Base-by-base conservation (phyloP, 2,888 invertebrate species). In the Volucella zonaria region DNA sequence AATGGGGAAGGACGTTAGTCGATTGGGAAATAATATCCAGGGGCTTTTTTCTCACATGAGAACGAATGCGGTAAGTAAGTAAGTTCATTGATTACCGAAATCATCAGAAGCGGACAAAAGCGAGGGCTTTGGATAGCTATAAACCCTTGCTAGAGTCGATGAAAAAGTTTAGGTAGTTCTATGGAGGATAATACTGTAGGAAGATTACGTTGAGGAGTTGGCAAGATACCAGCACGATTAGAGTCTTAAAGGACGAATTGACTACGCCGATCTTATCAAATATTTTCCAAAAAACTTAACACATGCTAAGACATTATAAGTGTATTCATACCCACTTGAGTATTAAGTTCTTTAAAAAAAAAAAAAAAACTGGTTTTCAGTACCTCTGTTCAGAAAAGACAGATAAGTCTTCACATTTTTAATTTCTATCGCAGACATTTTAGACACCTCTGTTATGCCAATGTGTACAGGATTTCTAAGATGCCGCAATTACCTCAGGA, bases 141-240 rank as follows among this genome's bases (percentile, higher is more conserved):
- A 45, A 45, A 12, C 42, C 59, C 18, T 52, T 10, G 8, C 23
- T 51, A 8, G 42, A 42, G 14, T 0, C 11, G 8, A 8, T 12
- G 3, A 40, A n/a, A 66, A 12, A 10, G 59, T 59, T 2, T 31
- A 67, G 43, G 12, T 61, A 6, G 45, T 68, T 6, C 15, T 75
- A n/a, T 75, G 66, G 47, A 42, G 31, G 18, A 66, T 51, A 58
- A 11, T 15, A 10, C 58, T 59, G 14, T 54, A 45, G 59, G 18
- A 8, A 12, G 43, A 58, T 1, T 64, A 42, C 12, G 56, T 47
- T 23, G 47, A 74, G 4, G 56, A 54, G 62, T 3, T 54, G 8
- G 45, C n/a, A 8, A 38, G 75, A 62, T 12, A 51, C 64, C 4
- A 81, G 78, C 14, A 86, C 58, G n/a, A 54, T n/a, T 31, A 79